Conservation (phyloP, 2,113 vertebrate species). For the Solea solea region DNA sequence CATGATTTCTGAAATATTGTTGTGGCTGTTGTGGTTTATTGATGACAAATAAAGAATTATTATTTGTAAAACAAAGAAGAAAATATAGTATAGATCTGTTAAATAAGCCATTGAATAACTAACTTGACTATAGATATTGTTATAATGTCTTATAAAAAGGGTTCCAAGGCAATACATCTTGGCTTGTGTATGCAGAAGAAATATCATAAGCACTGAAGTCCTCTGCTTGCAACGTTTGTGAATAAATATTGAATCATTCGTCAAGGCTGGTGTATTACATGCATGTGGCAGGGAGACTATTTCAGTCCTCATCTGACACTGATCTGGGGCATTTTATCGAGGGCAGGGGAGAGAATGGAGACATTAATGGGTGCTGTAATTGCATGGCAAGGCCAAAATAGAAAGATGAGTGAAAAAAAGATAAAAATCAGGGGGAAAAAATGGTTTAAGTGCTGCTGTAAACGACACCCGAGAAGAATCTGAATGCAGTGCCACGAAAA, state of each 20-base stretch:
- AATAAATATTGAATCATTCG: conserved; percentile 67
- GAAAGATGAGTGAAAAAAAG: conserved; percentile 72
- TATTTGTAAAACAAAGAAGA: conserved; percentile 16
- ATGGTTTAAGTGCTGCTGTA: conserved; percentile 58
- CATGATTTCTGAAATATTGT: not conserved
- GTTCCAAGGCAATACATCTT: conserved; percentile 22
- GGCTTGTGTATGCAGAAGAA: conserved; percentile 24
- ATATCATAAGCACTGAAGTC: conserved; percentile 26
- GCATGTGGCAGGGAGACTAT: conserved; percentile 63
- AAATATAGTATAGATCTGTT: conserved; percentile 20
- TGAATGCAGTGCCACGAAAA: conserved; percentile 19
- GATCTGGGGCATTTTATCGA: conserved; percentile 56
- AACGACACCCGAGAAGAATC: conserved; percentile 55
- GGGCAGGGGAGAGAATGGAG: conserved; percentile 53
- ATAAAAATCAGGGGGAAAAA: conserved; percentile 50
- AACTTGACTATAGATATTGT: not conserved
- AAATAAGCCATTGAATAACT: not conserved
- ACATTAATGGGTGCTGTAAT: conserved; percentile 66
- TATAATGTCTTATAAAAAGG: not conserved
- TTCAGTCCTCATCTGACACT: conserved; percentile 56
- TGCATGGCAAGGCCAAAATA: conserved; percentile 63
- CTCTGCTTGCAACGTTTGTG: conserved; percentile 49
- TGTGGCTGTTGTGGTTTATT: not conserved
- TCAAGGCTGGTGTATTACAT: conserved; percentile 61
- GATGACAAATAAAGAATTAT: not conserved